Base-by-base conservation (phyloP, 2,888 invertebrate genomes). In the Oxycera nigricornis region DNA sequence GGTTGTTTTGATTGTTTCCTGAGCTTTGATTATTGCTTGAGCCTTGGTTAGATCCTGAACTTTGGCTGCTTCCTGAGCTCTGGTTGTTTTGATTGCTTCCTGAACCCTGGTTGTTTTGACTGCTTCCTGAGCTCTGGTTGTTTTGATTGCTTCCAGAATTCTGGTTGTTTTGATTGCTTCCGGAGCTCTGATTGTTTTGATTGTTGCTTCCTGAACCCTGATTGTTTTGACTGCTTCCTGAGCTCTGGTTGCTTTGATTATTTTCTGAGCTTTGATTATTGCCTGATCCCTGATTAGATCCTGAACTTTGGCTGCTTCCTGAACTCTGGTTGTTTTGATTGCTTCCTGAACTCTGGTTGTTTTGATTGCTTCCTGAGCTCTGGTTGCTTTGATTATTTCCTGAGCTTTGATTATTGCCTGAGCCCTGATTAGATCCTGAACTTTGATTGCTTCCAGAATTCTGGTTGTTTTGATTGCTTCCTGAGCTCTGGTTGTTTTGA, bases 291-390 rank as follows among this genome's bases (percentile, higher is more conserved):
- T 74, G 74, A 30, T 72, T 75, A n/a, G 75, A 59, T 26, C 67
- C 46, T 11, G 73, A 74, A 20, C 73, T 61, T 6, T 75, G 72
- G n/a, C 57, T 74, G 52, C 62, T 74, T 7, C 82, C 78, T 24
- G 79, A 20, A 35, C 83, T 83, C 68, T 78, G 78, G 20, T 75
- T 35, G 35, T 35, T 74, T 6, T 75, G 72, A 20, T 57, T 74
- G 59, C 61, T 72, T 6, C 82, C 78, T 17, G 79, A 20, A 31
- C 83, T 82, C 65, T 78, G 78, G 20, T 75, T 50, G 2, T 22
- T 41, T 75, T 75, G 14, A 68, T 67, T 57, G 76, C 30, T 77
- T 14, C 77, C 75, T 74, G 26, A 73, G 26, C 74, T 62, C 26
- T 77, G 77, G 67, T 75, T 77, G 17, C 55, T 7, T 22, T 77